phyloP scores from a whole-genome alignment of 2,888 invertebrate species.

The Drosophila paranaensis region DNA sequence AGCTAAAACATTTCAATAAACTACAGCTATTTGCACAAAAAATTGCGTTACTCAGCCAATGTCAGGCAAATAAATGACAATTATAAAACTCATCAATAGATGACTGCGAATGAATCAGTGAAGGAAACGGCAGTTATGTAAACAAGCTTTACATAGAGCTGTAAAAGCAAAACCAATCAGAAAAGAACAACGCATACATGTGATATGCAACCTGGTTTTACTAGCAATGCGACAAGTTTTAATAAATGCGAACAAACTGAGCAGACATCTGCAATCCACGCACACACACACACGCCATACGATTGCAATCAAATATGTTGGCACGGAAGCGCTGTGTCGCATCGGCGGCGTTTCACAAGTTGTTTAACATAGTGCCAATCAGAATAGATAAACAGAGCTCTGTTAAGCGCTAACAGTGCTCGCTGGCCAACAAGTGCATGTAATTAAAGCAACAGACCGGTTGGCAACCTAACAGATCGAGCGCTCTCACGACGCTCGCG shows the following conservation, averaged over 20 bases:
- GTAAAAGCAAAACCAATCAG: constrained; percentile 50
- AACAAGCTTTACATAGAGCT: constrained; percentile 32
- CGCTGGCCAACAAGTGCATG: constrained; percentile 54
- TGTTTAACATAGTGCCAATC: constrained; percentile 70
- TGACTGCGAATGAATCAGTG: constrained; percentile 9
- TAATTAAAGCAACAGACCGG: constrained; percentile 51
- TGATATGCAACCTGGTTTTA: constrained; percentile 25
- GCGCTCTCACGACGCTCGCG: constrained; percentile 4
- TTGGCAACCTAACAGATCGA: constrained; percentile 17
- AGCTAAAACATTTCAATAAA: no score
- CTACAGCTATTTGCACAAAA: constrained; percentile 1
- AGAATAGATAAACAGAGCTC: constrained; percentile 64
- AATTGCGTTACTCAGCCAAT: not conserved
- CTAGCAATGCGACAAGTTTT: constrained; percentile 59
- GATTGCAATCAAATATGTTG: constrained; percentile 46
- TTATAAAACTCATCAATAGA: constrained; percentile 13
- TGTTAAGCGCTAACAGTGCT: constrained; percentile 63
- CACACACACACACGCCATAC: constrained; percentile 10
- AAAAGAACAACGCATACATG: constrained; percentile 31
- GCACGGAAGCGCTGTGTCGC: constrained; percentile 14
- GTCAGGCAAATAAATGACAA: not conserved
- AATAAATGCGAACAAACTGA: constrained; percentile 54
- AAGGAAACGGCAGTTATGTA: constrained; percentile 10
- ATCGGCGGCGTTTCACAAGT: constrained; percentile 42
- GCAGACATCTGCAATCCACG: not conserved